Evolutionary conservation across 2,888 invertebrate species (phyloP).

Genomic region (Alentia gelatinosa): DNA sequence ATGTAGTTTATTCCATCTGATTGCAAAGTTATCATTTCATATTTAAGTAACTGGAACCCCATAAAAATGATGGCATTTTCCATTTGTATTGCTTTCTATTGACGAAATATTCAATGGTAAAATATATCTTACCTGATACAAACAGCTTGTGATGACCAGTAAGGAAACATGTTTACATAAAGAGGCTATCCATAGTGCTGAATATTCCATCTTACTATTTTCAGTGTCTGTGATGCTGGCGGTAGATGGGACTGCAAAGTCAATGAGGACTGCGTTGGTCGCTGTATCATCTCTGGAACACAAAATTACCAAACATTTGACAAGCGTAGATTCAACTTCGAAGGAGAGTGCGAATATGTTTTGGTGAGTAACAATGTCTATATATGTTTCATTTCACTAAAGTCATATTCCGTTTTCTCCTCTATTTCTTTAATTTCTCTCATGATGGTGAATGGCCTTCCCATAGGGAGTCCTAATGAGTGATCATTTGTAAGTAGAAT

Average conservation of each 20-base stretch:
- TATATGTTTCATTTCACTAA: not conserved
- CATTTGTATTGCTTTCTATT: no score
- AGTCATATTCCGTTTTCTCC: not conserved
- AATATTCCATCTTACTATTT: no score
- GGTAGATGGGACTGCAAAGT: slow-evolving; percentile 63
- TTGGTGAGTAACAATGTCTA: slow-evolving; percentile 60
- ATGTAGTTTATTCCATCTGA: not conserved
- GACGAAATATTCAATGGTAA: no score
- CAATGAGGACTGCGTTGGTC: slow-evolving; percentile 62
- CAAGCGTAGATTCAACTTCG: slow-evolving; percentile 90
- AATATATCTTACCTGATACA: no score
- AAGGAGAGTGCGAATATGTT: slow-evolving; percentile 65
- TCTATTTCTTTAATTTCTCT: not conserved
- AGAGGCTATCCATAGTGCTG: no score
- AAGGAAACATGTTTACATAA: no score
- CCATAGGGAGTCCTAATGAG: no score
- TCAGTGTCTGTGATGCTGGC: slow-evolving; percentile 62
- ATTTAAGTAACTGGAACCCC: no score
- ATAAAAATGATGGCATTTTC: no score
- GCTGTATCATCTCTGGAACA: slow-evolving; percentile 82
- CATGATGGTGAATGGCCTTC: not conserved
- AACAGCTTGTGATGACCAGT: no score
- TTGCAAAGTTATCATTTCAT: no score
- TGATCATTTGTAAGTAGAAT: not conserved
- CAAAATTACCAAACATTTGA: slow-evolving; percentile 96